Conservation (phyloP, 2,888 invertebrate genomes). For the Cheilosia vulpina region DNA sequence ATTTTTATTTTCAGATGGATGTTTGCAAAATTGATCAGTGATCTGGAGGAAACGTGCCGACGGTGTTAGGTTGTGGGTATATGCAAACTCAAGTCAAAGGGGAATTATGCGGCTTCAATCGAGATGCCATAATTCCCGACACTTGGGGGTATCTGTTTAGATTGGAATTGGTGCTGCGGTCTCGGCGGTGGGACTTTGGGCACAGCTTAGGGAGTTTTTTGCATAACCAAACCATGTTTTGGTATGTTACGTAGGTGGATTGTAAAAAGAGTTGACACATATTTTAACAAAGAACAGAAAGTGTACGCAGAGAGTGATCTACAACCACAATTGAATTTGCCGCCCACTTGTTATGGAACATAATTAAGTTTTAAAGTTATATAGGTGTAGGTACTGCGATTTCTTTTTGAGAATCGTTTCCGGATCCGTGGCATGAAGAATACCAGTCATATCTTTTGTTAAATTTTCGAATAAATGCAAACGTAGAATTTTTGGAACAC, state of each 20-base stretch:
- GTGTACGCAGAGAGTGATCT: background rate
- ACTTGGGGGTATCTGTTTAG: slow-evolving; percentile 17
- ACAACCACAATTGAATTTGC: background rate
- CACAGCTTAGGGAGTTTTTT: slow-evolving; percentile 3
- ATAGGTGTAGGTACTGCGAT: too few species aligned
- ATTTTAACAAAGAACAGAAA: slow-evolving; percentile 2
- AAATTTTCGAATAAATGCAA: too few species aligned
- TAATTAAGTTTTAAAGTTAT: too few species aligned
- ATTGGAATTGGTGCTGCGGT: slow-evolving; percentile 10
- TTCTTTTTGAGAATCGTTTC: too few species aligned
- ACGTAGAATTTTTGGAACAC: too few species aligned
- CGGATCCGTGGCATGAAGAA: too few species aligned
- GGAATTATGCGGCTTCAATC: slow-evolving; percentile 41
- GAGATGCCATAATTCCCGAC: slow-evolving; percentile 41
- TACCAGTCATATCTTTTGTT: too few species aligned
- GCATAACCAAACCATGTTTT: slow-evolving; percentile 19
- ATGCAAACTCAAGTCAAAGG: slow-evolving; percentile 17
- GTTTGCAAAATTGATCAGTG: slow-evolving; percentile 45
- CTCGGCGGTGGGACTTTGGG: background rate
- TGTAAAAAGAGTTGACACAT: slow-evolving; percentile 18
- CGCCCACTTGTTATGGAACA: background rate
- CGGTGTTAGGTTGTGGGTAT: background rate
- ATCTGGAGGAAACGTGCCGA: slow-evolving; percentile 8
- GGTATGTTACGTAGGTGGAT: slow-evolving; percentile 31
- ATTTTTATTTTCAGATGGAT: slow-evolving; percentile 12